Base-by-base conservation (phyloP, 2,113 vertebrate species). In the Sphyrna mokarran region DNA sequence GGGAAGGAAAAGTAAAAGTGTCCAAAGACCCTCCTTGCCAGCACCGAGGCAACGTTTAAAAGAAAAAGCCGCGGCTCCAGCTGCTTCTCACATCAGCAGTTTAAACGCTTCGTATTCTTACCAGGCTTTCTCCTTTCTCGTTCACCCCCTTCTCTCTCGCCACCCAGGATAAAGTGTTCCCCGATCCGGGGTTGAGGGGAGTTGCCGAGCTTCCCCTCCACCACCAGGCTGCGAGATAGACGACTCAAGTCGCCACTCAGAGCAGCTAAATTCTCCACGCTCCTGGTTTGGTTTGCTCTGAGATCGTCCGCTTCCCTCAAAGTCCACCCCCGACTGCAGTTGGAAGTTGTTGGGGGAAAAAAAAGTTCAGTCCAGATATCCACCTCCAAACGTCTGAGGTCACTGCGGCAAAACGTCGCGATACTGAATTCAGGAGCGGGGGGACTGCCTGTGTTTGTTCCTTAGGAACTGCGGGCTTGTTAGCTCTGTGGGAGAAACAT, bases 341-440 rank as follows among this genome's bases (percentile, higher is more conserved):
- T 94, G 66, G 93, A 95, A 95, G 68, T 95, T 95, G 93, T 69
- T 29, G 63, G 43, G 43, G 43, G 43, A 48, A 69, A 43, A 40
- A 86, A 70, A 95, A 95, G 66, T 95, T 95, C 93, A 95, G 37
- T 69, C 40, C 93, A 48, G 48, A 54, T 54, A 69, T 95, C 93
- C 40, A 69, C 40, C 40, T 72, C 68, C 93, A 43, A 94, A 48
- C 68, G 93, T 48, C 68, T 95, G 93, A 95, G 93, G 93, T 95
- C 93, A 95, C 68, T 70, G 68, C 93, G 93, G n/a, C 68, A 95
- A 95, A 95, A 29, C 93, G 93, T 95, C 93, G 93, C 93, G 93
- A 95, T 95, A 95, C 93, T 95, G 37, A 72, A 72, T 20, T 43
- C 93, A 94, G 66, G 37, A 29, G 93, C 58, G 86, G 61, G 61